Conservation (phyloP, 1,140 invertebrate species). For the Sitodiplosis mosellana region DNA sequence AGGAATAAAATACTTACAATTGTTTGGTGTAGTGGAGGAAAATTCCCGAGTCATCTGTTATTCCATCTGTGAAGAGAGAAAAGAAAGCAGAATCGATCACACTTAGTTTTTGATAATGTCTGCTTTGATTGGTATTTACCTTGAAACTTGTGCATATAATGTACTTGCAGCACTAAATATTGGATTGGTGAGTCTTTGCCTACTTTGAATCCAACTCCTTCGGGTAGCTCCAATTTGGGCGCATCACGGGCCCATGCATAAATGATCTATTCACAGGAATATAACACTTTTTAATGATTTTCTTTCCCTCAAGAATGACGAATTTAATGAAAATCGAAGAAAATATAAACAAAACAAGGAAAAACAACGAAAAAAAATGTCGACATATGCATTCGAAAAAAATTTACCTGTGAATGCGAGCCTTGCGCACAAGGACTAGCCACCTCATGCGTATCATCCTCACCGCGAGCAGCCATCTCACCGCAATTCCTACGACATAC, state of each 20-base stretch:
- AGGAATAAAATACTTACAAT: constrained; percentile 33
- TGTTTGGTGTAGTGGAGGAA: constrained; percentile 55
- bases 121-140: constrained; percentile 27
- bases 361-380: no score
- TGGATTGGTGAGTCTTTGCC: constrained; percentile 50
- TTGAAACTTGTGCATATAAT: constrained; percentile 66
- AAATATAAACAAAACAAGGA: no score
- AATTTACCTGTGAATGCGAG: constrained; percentile 31
- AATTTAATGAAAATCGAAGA: not conserved
- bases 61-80: constrained; percentile 41
- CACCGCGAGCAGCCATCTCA: constrained; percentile 58
- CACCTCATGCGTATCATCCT: constrained; percentile 25
- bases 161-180: constrained; percentile 81
- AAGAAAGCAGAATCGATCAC: not conserved
- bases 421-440: constrained; percentile 50
- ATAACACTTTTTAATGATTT: not conserved
- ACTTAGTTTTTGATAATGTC: not conserved
- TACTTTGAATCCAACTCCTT: constrained; percentile 66
- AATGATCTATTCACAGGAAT: constrained; percentile 44
- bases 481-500: constrained; percentile 63
- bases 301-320: not conserved
- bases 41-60: constrained; percentile 64
- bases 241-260: constrained; percentile 97
- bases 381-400: no score
- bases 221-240: constrained; percentile 62